phyloP scores from a whole-genome alignment of 2,888 invertebrate species.

The Drosophila paranaensis region DNA sequence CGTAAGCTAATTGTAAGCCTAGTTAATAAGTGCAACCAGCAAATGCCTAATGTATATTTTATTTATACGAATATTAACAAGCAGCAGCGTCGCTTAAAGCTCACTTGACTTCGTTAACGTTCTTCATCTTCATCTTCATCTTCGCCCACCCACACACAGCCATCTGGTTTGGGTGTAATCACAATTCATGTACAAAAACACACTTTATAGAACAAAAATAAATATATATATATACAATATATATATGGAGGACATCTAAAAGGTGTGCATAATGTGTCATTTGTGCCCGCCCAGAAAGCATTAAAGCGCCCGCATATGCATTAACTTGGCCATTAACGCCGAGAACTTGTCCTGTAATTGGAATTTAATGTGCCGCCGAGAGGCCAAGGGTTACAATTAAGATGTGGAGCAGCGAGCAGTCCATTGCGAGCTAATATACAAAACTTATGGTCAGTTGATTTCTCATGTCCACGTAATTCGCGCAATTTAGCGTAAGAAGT shows the following conservation, averaged over 20 bases:
- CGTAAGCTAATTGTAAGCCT: slow-evolving; percentile 48
- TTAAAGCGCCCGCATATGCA: slow-evolving; percentile 57
- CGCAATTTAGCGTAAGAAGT: slow-evolving; percentile 70
- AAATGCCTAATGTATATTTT: slow-evolving; percentile 55
- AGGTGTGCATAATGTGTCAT: slow-evolving; percentile 44
- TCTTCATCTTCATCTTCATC: not conserved
- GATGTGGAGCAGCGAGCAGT: not conserved
- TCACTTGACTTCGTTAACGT: slow-evolving; percentile 41
- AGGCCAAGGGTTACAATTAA: slow-evolving; percentile 41
- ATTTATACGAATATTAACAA: slow-evolving; percentile 58
- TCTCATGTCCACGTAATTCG: slow-evolving; percentile 75
- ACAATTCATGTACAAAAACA: slow-evolving; percentile 57
- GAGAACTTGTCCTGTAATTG: slow-evolving; percentile 71
- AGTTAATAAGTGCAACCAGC: slow-evolving; percentile 45
- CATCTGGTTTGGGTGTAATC: slow-evolving; percentile 15
- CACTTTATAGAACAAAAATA: slow-evolving; percentile 35
- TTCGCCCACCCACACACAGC: not conserved
- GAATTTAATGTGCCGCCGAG: slow-evolving; percentile 65
- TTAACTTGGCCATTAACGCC: slow-evolving; percentile 76
- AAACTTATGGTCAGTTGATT: slow-evolving; percentile 81
- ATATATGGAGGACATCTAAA: slow-evolving; percentile 30
- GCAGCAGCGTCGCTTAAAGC: slow-evolving; percentile 52
- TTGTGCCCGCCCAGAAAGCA: slow-evolving; percentile 43
- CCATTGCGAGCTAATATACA: slow-evolving; percentile 72
- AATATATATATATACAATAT: slow-evolving; percentile 21